Evolutionary conservation across 2,113 vertebrate species (phyloP).

Genomic region (Capreolus pygargus): DNA sequence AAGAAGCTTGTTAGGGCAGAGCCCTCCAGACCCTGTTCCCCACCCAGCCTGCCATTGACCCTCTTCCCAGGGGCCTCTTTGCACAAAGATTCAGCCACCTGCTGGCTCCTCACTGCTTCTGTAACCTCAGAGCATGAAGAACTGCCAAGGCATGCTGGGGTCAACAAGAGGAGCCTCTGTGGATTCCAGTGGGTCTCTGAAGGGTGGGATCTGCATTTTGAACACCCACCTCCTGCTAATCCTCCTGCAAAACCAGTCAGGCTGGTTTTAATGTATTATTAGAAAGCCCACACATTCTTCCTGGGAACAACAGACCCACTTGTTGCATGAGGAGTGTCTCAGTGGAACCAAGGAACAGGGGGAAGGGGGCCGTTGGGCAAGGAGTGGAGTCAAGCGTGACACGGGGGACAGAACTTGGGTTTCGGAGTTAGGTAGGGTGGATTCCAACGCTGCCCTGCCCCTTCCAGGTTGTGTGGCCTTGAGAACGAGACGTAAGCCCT

Average conservation of each 20-base stretch:
- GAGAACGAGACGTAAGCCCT: background rate
- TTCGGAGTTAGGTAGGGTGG: background rate
- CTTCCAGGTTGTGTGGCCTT: background rate
- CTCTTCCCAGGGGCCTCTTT: background rate
- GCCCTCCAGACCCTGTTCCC: background rate
- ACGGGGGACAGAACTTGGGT: background rate
- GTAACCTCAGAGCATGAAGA: background rate
- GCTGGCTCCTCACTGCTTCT: background rate
- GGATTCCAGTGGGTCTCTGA: background rate
- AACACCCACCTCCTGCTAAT: constrained; percentile 62
- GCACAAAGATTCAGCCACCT: background rate
- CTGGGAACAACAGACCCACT: constrained; percentile 41
- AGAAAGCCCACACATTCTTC: constrained; percentile 50
- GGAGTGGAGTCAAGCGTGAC: accelerated
- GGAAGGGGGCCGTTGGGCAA: background rate
- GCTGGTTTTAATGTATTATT: constrained; percentile 42
- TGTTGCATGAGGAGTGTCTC: background rate
- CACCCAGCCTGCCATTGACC: background rate
- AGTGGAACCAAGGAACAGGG: background rate
- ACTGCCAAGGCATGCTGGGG: background rate
- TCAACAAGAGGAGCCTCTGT: constrained; percentile 53
- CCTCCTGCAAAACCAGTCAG: constrained; percentile 60
- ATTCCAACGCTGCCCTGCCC: background rate
- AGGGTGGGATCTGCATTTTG: constrained; percentile 11
- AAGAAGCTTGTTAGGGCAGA: background rate